Evolutionary conservation across 2,113 vertebrate species (phyloP), one percentile per base, ranked within the genome.

Genomic region (Carlito syrichta): DNA sequence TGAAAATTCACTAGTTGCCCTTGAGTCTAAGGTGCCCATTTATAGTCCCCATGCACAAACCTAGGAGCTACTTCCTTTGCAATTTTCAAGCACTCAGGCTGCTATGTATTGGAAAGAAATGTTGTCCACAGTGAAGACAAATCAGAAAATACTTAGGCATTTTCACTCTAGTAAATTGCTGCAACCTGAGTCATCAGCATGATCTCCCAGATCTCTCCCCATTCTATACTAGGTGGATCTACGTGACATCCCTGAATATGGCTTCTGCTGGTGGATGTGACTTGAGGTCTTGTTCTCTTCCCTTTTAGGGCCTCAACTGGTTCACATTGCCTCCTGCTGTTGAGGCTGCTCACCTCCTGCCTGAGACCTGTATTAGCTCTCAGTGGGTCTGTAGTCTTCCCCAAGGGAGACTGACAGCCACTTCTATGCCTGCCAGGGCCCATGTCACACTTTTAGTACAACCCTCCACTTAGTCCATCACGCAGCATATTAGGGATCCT

Each of bases 121-220:
- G 73, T 85, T 96, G 25, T 62, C 56, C 76, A n/a, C 16, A 83
- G 25, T 89, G 66, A 93, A 91, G 78, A 63, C 20, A 96, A 78
- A 93, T 84, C 50, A 50, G 35, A 19, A 87, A 60, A 77, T 83
- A 76, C 23, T 45, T 85, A 87, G 38, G 30, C 19, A 63, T 79
- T 52, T 73, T 86, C 23, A 83, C n/a, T 19, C 23, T 35, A 54
- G 27, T 50, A 86, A 79, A 79, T 92, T 86, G 8, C 20, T 13
- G 0, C 52, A 88, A 10, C 13, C 35, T 60, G 76, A 74, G 74
- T 89, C 50, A 45, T 45, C 11, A 81, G 45, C 12, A 43, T 43
- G 2, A 74, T 71, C 73, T 5, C 16, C n/a, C 56, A 71, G 79
- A 54, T 78, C 32, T 85, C 84, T 88, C 77, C 9, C n/a, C 30